phyloP scores from a whole-genome alignment of 2,888 invertebrate genomes.

The Eudasyphora cyanicolor region DNA sequence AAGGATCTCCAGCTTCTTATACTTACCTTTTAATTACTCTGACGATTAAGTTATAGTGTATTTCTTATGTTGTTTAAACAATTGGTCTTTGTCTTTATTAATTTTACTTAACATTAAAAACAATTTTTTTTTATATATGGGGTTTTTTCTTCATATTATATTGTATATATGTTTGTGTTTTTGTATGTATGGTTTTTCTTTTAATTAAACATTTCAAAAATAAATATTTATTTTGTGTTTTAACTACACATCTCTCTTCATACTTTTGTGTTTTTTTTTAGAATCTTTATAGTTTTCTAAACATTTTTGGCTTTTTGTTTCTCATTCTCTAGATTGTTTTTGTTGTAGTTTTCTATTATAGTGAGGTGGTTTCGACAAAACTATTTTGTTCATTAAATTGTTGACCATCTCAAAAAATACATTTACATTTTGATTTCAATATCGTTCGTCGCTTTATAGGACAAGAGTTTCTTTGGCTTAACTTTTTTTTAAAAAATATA shows the following conservation, averaged over 20 bases:
- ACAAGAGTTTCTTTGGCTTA: conserved; percentile 1
- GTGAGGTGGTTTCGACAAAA: not conserved
- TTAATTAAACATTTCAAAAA: conserved; percentile 63
- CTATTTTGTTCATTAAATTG: not conserved
- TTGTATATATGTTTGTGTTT: conserved; percentile 59
- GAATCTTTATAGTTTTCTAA: not conserved
- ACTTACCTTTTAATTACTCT: conserved; percentile 19
- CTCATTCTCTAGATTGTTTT: not conserved
- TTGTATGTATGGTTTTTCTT: conserved; percentile 42
- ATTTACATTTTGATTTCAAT: not conserved
- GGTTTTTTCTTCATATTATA: conserved; percentile 40
- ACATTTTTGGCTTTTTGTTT: not conserved
- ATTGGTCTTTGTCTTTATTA: conserved; percentile 65
- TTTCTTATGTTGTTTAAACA: conserved; percentile 67
- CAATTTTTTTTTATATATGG: conserved; percentile 68
- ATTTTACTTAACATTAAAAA: conserved; percentile 75
- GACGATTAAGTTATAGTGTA: conserved; percentile 46
- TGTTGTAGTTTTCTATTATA: not conserved
- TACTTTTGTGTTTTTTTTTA: too few species aligned
- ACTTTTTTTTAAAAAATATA: conserved; percentile 27
- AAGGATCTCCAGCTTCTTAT: not conserved
- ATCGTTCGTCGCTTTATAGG: not conserved
- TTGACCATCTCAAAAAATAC: not conserved
- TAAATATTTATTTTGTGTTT: conserved; percentile 50
- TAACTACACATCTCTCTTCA: conserved; percentile 43